Conservation (phyloP, 2,888 invertebrate genomes). For the Leucoma salicis region DNA sequence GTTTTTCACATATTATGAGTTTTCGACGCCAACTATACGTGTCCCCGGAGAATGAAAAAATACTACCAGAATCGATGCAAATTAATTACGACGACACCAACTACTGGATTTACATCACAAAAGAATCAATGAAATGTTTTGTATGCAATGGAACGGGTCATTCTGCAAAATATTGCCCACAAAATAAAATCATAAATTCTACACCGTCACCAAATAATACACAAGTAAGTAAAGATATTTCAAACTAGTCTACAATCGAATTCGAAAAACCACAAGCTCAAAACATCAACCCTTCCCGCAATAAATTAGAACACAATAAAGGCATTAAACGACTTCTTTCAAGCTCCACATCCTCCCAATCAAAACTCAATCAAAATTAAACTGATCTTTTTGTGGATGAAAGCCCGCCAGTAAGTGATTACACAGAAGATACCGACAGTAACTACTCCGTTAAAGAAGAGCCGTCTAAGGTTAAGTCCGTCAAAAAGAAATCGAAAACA, state of each 20-base stretch:
- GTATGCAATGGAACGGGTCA: slow-evolving; percentile 5
- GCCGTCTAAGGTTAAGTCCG: too few species aligned
- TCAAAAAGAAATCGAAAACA: too few species aligned
- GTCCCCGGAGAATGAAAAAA: too few species aligned
- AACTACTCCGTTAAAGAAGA: too few species aligned
- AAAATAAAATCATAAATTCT: slow-evolving; percentile 1
- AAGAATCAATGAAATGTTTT: slow-evolving; percentile 8
- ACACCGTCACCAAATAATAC: neutral
- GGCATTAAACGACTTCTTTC: neutral
- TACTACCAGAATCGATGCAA: too few species aligned
- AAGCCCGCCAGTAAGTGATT: too few species aligned
- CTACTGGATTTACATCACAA: slow-evolving; percentile 9
- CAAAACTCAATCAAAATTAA: neutral
- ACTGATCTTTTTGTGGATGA: too few species aligned
- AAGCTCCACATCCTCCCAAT: neutral
- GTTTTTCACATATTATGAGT: slow-evolving; percentile 15
- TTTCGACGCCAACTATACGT: slow-evolving; percentile 11
- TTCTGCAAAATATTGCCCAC: too few species aligned
- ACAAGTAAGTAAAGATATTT: neutral
- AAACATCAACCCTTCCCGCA: too few species aligned
- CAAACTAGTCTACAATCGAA: neutral
- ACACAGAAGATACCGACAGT: too few species aligned
- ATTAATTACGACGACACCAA: neutral
- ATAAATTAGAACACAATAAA: too few species aligned
- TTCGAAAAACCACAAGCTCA: neutral